phyloP scores from a whole-genome alignment of 2,797 vertebrate genomes.

The Zalophus californianus region DNA sequence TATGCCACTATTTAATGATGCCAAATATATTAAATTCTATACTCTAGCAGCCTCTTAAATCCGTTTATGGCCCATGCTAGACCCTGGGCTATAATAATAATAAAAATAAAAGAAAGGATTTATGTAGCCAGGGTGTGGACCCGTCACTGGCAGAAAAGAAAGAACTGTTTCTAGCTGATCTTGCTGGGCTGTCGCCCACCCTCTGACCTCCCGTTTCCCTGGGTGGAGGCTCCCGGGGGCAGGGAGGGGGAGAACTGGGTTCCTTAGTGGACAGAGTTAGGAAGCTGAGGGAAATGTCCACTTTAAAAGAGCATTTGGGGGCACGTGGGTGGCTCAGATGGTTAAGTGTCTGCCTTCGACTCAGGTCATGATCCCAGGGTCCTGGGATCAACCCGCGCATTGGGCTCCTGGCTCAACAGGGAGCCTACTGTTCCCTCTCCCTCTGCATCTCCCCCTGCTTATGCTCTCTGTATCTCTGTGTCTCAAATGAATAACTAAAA shows the following conservation, averaged over 20 bases:
- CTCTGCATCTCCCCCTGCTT: too few relatives aligned
- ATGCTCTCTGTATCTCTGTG: too few relatives aligned
- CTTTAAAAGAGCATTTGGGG: too few relatives aligned
- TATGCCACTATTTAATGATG: constrained; percentile 80
- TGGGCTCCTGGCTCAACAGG: too few relatives aligned
- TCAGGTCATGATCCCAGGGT: too few relatives aligned
- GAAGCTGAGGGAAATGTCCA: neutral
- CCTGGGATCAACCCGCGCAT: too few relatives aligned
- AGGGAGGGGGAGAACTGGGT: neutral
- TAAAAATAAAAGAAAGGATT: constrained; percentile 81
- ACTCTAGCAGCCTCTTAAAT: constrained; percentile 85
- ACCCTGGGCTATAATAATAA: constrained; percentile 82
- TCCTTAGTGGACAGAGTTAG: neutral
- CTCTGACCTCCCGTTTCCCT: neutral
- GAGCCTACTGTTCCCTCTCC: too few relatives aligned
- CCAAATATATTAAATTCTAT: constrained; percentile 83
- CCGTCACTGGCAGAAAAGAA: constrained; percentile 44
- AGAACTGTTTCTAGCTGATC: constrained; percentile 48
- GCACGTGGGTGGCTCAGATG: too few relatives aligned
- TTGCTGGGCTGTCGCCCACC: neutral
- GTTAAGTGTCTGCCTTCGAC: too few relatives aligned
- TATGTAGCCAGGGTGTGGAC: constrained; percentile 74
- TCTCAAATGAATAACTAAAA: too few relatives aligned
- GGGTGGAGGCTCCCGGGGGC: neutral
- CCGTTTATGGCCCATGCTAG: constrained; percentile 81